These are phyloP conservation scores for Xenopus tropicalis DNA, from an alignment of 2,113 vertebrate species.

Conservation along the genomic window UCB_Xtro_10.0 CM004443.2:64555501-64556000, in stretches of 20 bases:
- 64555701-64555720: background rate
- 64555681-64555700: background rate
- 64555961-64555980: background rate
- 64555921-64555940: slow-evolving; percentile 3
- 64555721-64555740: background rate
- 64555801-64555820: background rate
- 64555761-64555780: background rate
- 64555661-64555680: background rate
- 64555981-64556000: background rate
- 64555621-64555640: no score
- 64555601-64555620: no score
- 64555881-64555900: background rate
- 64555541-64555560: no score
- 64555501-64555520: no score
- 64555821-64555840: slow-evolving; percentile 1
- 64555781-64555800: slow-evolving; percentile 7
- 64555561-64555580: no score
- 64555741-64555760: background rate
- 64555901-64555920: slow-evolving; percentile 10
- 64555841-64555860: slow-evolving; percentile 10
- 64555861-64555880: background rate
- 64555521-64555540: no score
- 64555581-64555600: no score
- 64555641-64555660: no score
- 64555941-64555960: background rate